Evolutionary conservation across 2,888 invertebrate species (phyloP).

Genomic region (Platynereis dumerilii): DNA sequence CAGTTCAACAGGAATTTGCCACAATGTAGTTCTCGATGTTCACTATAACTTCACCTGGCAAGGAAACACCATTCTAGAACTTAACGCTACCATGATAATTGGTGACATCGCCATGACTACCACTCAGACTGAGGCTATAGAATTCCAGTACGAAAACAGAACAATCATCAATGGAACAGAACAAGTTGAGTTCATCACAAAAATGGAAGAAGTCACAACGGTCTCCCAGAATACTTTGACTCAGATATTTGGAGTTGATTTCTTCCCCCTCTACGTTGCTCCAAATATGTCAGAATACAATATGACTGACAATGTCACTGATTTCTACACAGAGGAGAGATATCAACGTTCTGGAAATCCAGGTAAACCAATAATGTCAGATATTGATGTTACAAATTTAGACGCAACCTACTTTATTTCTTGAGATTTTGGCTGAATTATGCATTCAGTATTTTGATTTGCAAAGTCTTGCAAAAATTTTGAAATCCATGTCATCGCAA

Average conservation of each 20-base stretch:
- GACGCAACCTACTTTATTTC: no score
- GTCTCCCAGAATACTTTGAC: constrained; percentile 36
- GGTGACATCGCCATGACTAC: constrained; percentile 40
- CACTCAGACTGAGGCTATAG: neutral
- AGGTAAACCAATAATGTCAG: no score
- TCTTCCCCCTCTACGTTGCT: constrained; percentile 35
- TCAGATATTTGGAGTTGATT: constrained; percentile 46
- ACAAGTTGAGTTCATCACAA: neutral
- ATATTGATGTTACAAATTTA: constrained; percentile 1
- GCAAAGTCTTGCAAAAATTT: no score
- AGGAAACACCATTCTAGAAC: constrained; percentile 39
- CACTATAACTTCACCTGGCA: constrained; percentile 52
- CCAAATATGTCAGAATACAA: constrained; percentile 12
- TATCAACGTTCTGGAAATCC: constrained; percentile 48
- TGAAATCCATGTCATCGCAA: no score
- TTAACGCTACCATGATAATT: constrained; percentile 48
- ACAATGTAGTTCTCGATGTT: constrained; percentile 52
- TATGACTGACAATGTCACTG: constrained; percentile 12
- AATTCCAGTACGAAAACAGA: neutral
- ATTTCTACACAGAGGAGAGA: neutral
- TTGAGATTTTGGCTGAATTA: neutral
- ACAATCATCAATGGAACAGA: neutral
- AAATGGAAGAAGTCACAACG: neutral
- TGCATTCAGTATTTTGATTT: no score
- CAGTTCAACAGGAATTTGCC: constrained; percentile 35